These are phyloP conservation scores for Icerya purchasi DNA, from an alignment of 2,888 invertebrate species.

Conservation along the genomic window DNA sequence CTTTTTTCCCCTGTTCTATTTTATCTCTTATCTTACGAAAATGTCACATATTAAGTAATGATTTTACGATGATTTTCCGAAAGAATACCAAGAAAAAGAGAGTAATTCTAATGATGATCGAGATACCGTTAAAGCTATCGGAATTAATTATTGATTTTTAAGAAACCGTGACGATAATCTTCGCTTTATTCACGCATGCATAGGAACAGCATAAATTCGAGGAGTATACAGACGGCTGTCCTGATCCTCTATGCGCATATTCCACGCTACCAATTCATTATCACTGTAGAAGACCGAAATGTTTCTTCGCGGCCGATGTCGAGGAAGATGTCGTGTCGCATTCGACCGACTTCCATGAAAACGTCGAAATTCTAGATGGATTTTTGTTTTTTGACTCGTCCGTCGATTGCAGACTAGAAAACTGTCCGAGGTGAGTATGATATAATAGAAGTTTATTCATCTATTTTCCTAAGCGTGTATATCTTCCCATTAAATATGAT, in stretches of 20 bases:
- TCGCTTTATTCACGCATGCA: no score
- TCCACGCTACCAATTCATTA: slow-evolving; percentile 37
- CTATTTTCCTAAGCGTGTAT: no score
- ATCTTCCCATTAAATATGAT: no score
- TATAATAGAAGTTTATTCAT: no score
- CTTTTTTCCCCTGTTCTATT: no score
- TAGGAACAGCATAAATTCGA: slow-evolving; percentile 38
- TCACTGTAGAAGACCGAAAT: slow-evolving; percentile 63
- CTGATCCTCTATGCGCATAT: slow-evolving; percentile 48
- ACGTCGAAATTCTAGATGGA: slow-evolving; percentile 58
- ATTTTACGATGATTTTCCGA: neutral
- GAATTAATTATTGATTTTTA: neutral
- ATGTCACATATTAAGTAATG: neutral
- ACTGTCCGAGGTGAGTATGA: slow-evolving; percentile 32
- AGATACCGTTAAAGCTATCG: neutral
- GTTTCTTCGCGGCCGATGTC: slow-evolving; percentile 61
- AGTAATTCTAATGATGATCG: neutral
- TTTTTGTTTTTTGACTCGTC: slow-evolving; percentile 63
- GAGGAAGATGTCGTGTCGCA: slow-evolving; percentile 59
- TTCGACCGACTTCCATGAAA: slow-evolving; percentile 65
- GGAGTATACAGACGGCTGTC: slow-evolving; percentile 38
- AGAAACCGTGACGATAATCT: no score
- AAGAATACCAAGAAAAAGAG: neutral
- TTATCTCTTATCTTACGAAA: no score
- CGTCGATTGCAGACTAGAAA: slow-evolving; percentile 42